phyloP scores from a whole-genome alignment of 2,888 invertebrate genomes.

The Calameuta pallipes region DNA sequence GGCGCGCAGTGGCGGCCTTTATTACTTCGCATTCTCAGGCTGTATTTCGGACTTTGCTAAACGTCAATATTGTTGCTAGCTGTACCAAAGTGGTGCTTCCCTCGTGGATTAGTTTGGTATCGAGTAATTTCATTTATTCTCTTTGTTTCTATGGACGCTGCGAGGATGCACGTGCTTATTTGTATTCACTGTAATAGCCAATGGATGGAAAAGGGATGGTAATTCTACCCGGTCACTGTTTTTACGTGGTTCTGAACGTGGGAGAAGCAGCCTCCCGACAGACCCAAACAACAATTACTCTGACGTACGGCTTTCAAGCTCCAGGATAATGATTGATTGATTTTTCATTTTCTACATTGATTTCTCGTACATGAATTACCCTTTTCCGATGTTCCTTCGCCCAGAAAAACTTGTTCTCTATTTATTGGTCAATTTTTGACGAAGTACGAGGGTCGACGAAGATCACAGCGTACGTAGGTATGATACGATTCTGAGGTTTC shows the following conservation, averaged over 20 bases:
- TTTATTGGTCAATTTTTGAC: too few species aligned
- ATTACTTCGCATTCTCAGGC: not conserved
- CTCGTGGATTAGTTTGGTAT: not conserved
- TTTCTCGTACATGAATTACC: not conserved
- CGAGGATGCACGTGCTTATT: not conserved
- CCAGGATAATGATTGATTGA: not conserved
- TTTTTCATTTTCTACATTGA: not conserved
- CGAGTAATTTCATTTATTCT: not conserved
- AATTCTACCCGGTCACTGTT: not conserved
- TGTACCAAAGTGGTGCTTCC: not conserved
- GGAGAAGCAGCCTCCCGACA: not conserved
- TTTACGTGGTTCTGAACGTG: not conserved
- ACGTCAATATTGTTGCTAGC: not conserved
- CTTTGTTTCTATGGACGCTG: not conserved
- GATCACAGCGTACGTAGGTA: too few species aligned
- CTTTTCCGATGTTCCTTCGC: not conserved
- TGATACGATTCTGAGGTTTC: too few species aligned
- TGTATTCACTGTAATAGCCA: not conserved
- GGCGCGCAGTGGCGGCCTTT: not conserved
- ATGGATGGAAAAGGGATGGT: not conserved
- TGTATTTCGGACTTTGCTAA: not conserved
- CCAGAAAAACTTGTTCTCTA: too few species aligned
- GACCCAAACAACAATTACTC: too few species aligned
- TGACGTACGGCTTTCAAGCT: not conserved
- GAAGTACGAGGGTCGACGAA: too few species aligned